Conservation (phyloP, 1,140 invertebrate genomes). For the Bombus terrestris region DNA sequence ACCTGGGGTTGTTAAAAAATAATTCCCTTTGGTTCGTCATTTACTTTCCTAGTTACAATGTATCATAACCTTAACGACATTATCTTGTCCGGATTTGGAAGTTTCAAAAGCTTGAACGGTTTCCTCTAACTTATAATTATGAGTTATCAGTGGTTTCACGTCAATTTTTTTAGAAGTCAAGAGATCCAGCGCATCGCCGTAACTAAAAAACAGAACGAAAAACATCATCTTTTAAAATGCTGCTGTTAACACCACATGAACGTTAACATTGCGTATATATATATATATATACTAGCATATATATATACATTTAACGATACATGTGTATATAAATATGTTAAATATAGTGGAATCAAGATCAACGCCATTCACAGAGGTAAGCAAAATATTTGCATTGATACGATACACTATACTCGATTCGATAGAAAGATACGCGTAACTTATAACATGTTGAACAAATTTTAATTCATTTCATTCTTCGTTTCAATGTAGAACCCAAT, state of each 20-base stretch:
- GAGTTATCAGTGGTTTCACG: constrained; percentile 95
- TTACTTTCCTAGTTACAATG: constrained; percentile 84
- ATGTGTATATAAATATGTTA: background rate
- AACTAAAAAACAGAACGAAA: constrained; percentile 86
- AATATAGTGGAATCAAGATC: background rate
- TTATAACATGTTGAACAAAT: no score
- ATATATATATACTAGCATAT: no score
- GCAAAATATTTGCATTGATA: no score
- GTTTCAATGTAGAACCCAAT: no score
- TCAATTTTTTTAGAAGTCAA: constrained; percentile 92
- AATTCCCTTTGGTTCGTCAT: background rate
- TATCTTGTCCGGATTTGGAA: constrained; percentile 86
- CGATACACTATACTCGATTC: no score
- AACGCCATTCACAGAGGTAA: background rate
- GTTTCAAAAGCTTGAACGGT: constrained; percentile 94
- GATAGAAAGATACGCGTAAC: no score
- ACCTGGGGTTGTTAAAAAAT: background rate
- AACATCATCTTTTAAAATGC: background rate
- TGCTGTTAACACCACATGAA: background rate
- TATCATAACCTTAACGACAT: constrained; percentile 96
- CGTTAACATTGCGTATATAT: no score
- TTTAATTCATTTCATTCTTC: no score
- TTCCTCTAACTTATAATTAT: constrained; percentile 94
- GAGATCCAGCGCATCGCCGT: constrained; percentile 92
- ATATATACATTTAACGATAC: background rate